These are phyloP conservation scores for Coecobrya sp. DNA, from an alignment of 2,888 invertebrate genomes.

Conservation along the genomic window DNA sequence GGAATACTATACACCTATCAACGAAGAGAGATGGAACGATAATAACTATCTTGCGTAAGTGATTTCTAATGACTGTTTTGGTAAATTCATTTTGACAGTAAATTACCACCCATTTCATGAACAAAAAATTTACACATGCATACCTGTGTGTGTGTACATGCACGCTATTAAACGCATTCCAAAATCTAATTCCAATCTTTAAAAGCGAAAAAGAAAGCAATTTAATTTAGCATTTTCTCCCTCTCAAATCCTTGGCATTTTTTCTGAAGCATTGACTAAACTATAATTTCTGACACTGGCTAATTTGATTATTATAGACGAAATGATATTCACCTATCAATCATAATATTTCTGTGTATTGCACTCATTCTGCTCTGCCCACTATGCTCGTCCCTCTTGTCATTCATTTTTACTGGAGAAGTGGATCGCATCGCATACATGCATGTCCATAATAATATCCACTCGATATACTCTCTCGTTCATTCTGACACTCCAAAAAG, in stretches of 20 bases:
- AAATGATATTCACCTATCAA: conserved; percentile 61
- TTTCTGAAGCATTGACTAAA: conserved; percentile 7
- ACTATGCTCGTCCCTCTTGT: conserved; percentile 55
- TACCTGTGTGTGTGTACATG: background rate
- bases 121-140: background rate
- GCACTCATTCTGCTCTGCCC: conserved; percentile 49
- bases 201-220: conserved; percentile 22
- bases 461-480: background rate
- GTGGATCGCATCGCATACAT: conserved; percentile 35
- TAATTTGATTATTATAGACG: conserved; percentile 45
- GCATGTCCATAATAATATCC: background rate
- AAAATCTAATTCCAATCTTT: conserved; percentile 21
- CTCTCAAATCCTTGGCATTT: background rate
- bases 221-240: conserved; percentile 12
- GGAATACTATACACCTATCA: conserved; percentile 30
- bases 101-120: conserved; percentile 71
- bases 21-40: conserved; percentile 48
- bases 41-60: conserved; percentile 77
- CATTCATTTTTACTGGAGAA: conserved; percentile 55
- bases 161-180: conserved; percentile 41
- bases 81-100: conserved; percentile 76
- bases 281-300: conserved; percentile 17
- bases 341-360: conserved; percentile 56
- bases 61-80: conserved; percentile 81
- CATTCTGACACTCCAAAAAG: conserved; percentile 8